Evolutionary conservation across 2,888 invertebrate species (phyloP).

Genomic region (Ophion costatus): DNA sequence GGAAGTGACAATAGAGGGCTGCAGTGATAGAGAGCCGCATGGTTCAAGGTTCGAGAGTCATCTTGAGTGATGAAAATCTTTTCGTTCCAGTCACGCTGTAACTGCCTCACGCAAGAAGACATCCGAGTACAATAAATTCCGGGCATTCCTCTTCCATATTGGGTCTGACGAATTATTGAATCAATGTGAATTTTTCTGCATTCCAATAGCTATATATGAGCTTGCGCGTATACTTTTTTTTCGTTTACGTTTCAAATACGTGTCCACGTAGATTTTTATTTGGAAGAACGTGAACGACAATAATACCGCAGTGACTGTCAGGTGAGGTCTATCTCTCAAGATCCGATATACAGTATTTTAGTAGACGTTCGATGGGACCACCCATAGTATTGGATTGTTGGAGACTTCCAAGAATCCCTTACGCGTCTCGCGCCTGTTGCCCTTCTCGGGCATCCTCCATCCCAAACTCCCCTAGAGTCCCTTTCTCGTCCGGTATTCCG

Average conservation of each 20-base stretch:
- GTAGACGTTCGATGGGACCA: slow-evolving; percentile 70
- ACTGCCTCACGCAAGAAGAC: slow-evolving; percentile 28
- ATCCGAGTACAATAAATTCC: slow-evolving; percentile 28
- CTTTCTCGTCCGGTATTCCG: slow-evolving; percentile 5
- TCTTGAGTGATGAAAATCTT: slow-evolving; percentile 66
- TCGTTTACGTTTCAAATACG: slow-evolving; percentile 2
- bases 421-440: slow-evolving; percentile 60
- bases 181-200: slow-evolving; percentile 32
- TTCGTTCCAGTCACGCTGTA: slow-evolving; percentile 58
- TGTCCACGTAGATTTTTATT: slow-evolving; percentile 21
- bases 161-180: slow-evolving; percentile 55
- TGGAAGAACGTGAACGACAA: slow-evolving; percentile 46
- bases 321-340: slow-evolving; percentile 37
- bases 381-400: slow-evolving; percentile 74
- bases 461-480: slow-evolving; percentile 24
- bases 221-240: neutral
- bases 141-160: slow-evolving; percentile 2
- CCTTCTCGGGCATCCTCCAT: slow-evolving; percentile 44
- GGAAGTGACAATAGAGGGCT: slow-evolving; percentile 30
- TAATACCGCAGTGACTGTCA: slow-evolving; percentile 37
- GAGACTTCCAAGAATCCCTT: slow-evolving; percentile 73
- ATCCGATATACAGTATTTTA: slow-evolving; percentile 37
- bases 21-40: slow-evolving; percentile 36
- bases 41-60: slow-evolving; percentile 55
- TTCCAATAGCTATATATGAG: slow-evolving; percentile 29